These are phyloP conservation scores for Brachypodius melanocephalos DNA, from an alignment of 2,113 vertebrate species.

Conservation along the genomic window DNA sequence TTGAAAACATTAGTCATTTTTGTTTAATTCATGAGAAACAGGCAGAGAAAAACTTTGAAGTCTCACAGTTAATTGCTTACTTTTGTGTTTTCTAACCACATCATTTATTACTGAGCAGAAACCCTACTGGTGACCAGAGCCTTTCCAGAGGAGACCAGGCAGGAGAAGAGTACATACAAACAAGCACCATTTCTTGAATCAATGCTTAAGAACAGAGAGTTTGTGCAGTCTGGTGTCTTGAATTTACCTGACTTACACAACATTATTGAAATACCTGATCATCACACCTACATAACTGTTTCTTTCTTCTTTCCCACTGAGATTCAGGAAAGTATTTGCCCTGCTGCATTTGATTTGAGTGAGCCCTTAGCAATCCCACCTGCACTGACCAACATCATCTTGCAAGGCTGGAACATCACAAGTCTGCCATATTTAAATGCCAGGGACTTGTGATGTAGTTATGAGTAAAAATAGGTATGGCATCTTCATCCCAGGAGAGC, in stretches of 20 bases:
- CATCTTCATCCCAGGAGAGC: background rate
- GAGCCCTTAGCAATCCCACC: background rate
- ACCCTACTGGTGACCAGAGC: background rate
- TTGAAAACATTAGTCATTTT: background rate
- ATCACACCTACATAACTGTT: background rate
- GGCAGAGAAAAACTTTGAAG: background rate
- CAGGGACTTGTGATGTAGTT: background rate
- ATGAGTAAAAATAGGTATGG: background rate
- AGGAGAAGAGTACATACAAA: background rate
- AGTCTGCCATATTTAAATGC: background rate
- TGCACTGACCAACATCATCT: background rate
- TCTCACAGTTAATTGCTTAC: background rate
- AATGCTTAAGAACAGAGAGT: background rate
- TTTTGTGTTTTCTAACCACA: background rate
- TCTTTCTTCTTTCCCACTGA: background rate
- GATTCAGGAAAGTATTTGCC: background rate
- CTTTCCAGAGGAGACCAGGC: background rate
- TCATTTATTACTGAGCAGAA: background rate
- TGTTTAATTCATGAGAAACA: background rate
- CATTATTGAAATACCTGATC: background rate
- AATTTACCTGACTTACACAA: background rate
- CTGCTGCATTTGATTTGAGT: background rate
- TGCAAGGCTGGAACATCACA: background rate
- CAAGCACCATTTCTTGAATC: background rate
- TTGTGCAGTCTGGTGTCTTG: background rate